A percentile compares a stretch with the other conserved stretches of the same genome.
These are phyloP conservation scores for Selene dorsalis DNA, from an alignment of 2,797 vertebrate species.

Conservation along the genomic window DNA sequence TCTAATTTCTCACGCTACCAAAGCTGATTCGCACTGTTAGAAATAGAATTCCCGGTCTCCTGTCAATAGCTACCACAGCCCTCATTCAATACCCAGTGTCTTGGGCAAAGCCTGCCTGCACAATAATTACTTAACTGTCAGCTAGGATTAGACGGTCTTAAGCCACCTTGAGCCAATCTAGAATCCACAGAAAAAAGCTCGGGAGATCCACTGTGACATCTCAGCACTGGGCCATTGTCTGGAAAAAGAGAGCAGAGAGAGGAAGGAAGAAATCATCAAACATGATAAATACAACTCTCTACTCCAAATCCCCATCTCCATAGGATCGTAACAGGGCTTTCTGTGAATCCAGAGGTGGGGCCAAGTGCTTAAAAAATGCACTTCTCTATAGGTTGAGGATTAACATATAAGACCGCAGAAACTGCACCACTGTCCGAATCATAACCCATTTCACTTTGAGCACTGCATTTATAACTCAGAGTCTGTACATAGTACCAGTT, in stretches of 20 bases:
- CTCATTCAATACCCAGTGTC: constrained; percentile 75
- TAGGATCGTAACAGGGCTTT: constrained; percentile 67
- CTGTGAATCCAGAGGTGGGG: constrained; percentile 63
- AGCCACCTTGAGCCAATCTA: constrained; percentile 72
- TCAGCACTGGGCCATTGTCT: constrained; percentile 57
- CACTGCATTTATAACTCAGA: neutral
- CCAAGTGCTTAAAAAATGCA: constrained; percentile 66
- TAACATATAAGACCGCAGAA: constrained; percentile 26
- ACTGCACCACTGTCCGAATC: neutral
- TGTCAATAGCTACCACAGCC: constrained; percentile 64
- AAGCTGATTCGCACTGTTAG: constrained; percentile 50
- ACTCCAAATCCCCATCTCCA: constrained; percentile 67
- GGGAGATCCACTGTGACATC: constrained; percentile 69
- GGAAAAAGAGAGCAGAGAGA: constrained; percentile 47
- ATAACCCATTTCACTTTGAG: neutral
- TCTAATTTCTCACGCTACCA: constrained; percentile 73
- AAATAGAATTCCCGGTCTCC: constrained; percentile 61
- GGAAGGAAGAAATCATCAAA: constrained; percentile 57
- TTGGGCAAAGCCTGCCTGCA: constrained; percentile 69
- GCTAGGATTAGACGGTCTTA: constrained; percentile 78
- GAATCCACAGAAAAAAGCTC: constrained; percentile 53
- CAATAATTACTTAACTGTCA: constrained; percentile 85
- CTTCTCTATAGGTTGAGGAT: constrained; percentile 38
- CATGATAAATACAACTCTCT: constrained; percentile 73
- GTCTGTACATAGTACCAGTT: neutral